phyloP scores from a whole-genome alignment of 53 echinoderm and acorn worm genomes.

The Mesocentrotus franciscanus region DNA sequence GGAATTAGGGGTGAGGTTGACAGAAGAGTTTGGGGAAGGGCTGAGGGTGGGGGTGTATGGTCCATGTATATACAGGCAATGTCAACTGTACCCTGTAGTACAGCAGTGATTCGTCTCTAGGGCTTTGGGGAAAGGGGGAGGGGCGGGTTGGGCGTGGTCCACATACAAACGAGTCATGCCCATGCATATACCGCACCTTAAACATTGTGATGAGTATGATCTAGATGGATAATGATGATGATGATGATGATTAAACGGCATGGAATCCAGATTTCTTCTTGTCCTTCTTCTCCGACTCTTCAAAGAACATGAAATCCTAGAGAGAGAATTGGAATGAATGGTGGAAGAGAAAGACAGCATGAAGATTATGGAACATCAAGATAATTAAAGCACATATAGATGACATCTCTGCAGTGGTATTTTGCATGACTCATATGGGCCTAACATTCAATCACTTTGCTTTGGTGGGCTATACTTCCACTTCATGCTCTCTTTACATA shows the following conservation, averaged over 20 bases:
- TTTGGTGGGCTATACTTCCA: no score
- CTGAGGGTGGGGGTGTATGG: no score
- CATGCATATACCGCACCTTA: background rate
- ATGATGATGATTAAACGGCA: background rate
- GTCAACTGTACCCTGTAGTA: no score
- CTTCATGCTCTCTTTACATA: no score
- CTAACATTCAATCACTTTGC: no score
- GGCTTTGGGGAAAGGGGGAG: background rate
- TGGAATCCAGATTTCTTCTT: conserved; percentile 79
- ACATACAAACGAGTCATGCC: background rate
- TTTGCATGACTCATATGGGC: no score
- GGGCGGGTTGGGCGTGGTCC: background rate
- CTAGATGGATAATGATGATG: conserved; percentile 1
- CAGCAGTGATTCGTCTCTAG: no score
- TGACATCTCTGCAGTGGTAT: no score
- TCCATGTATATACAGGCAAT: no score
- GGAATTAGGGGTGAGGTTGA: no score
- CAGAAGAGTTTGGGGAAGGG: no score
- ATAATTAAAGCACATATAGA: no score
- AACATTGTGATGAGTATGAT: background rate
- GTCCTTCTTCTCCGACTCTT: conserved; percentile 88
- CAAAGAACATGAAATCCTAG: conserved; percentile 99
- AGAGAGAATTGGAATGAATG: background rate
- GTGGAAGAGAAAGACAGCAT: background rate
- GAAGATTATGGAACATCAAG: background rate